These are phyloP conservation scores for Bubo scandiacus DNA, from an alignment of 2,113 vertebrate species.

Conservation along the genomic window DNA sequence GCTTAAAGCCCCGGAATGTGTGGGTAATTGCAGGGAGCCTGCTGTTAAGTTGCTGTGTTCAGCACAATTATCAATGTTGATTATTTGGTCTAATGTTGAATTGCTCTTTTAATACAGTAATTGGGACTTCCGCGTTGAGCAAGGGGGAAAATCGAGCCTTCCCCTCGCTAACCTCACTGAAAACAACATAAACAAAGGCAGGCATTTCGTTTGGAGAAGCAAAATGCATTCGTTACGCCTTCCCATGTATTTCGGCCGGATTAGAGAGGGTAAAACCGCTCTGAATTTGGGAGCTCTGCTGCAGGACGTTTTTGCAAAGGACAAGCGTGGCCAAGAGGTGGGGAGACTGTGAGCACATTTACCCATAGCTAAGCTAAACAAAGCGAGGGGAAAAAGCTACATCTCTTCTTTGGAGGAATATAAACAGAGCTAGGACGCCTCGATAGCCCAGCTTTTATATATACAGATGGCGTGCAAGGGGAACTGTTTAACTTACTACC, in stretches of 20 bases:
- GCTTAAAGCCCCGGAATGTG: conserved; percentile 44
- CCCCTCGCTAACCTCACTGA: conserved; percentile 37
- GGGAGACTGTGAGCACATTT: not conserved
- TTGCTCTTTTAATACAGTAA: conserved; percentile 56
- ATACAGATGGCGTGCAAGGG: conserved; percentile 64
- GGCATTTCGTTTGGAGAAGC: conserved; percentile 58
- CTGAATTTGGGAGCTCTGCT: conserved; percentile 33
- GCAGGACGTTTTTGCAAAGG: conserved; percentile 18
- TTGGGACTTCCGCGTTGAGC: conserved; percentile 52
- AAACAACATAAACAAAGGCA: conserved; percentile 65
- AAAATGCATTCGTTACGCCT: conserved; percentile 67
- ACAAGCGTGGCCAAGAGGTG: conserved; percentile 31
- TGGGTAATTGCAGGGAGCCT: conserved; percentile 46
- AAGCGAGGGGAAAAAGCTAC: not conserved
- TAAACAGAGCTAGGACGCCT: conserved; percentile 71
- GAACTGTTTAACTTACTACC: conserved; percentile 50
- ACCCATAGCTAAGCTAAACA: conserved; percentile 31
- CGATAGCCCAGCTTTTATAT: conserved; percentile 59
- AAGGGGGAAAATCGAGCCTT: conserved; percentile 50
- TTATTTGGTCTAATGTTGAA: conserved; percentile 48
- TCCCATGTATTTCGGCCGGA: conserved; percentile 47
- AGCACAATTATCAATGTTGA: conserved; percentile 48
- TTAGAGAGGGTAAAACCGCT: conserved; percentile 49
- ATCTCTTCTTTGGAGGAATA: conserved; percentile 62
- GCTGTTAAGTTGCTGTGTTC: conserved; percentile 49